Evolutionary conservation across 1,140 invertebrate genomes (phyloP).

Genomic region (Stratiolaelaps scimitus): DNA sequence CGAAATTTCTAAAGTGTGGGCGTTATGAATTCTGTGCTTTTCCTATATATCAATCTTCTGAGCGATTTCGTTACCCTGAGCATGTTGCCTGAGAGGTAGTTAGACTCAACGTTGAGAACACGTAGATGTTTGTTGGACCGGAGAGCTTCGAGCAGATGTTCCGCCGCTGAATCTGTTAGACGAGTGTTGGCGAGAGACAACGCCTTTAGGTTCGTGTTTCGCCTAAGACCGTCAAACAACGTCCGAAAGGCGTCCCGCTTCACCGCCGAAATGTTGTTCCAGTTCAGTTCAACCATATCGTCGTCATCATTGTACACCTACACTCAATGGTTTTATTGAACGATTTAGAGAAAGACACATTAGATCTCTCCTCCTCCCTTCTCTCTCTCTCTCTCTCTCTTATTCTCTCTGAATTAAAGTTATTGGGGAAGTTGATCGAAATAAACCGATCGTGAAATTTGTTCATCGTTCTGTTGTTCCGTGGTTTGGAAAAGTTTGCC

Average conservation of each 20-base stretch:
- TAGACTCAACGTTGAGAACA: slow-evolving; percentile 88
- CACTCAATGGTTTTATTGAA: too few species aligned
- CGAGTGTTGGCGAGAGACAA: slow-evolving; percentile 85
- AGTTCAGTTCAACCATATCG: slow-evolving; percentile 73
- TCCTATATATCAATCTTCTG: too few species aligned
- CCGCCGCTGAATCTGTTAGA: slow-evolving; percentile 70
- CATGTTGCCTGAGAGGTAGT: slow-evolving; percentile 63
- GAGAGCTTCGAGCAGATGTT: slow-evolving; percentile 60
- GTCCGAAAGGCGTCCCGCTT: slow-evolving; percentile 85
- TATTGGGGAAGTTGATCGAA: too few species aligned
- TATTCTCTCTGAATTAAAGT: too few species aligned
- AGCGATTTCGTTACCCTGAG: slow-evolving; percentile 49
- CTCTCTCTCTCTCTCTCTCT: too few species aligned
- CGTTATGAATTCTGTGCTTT: too few species aligned
- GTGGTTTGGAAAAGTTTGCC: too few species aligned
- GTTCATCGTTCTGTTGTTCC: too few species aligned
- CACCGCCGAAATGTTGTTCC: slow-evolving; percentile 82
- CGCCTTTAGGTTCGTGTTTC: slow-evolving; percentile 79
- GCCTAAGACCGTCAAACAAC: slow-evolving; percentile 71
- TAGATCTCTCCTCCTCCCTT: too few species aligned
- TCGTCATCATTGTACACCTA: slow-evolving; percentile 59
- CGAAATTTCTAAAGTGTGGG: too few species aligned
- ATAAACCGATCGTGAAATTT: too few species aligned
- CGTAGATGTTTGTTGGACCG: slow-evolving; percentile 71
- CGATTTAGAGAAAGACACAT: too few species aligned